These are phyloP conservation scores for Phyllotreta cruciferae DNA, from an alignment of 2,888 invertebrate species.

Conservation along the genomic window DNA sequence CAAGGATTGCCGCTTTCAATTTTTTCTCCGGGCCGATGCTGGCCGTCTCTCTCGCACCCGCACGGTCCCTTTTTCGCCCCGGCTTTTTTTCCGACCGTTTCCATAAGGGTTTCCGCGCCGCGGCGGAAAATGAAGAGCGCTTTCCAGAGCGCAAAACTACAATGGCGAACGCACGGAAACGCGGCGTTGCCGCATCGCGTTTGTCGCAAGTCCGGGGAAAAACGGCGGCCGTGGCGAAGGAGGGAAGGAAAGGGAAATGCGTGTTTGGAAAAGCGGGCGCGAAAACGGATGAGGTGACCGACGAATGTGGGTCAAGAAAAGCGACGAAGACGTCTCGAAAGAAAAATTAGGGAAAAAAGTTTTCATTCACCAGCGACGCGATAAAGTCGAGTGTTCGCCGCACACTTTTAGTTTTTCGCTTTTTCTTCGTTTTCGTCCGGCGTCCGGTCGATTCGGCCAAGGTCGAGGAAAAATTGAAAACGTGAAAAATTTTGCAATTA, in stretches of 20 bases:
- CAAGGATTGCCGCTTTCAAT: constrained; percentile 44
- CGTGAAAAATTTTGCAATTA: too few species aligned
- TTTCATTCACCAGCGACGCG: constrained; percentile 36
- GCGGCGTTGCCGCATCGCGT: constrained; percentile 2
- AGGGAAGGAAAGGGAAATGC: too few species aligned
- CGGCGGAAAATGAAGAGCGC: constrained; percentile 8
- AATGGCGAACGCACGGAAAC: constrained; percentile 29
- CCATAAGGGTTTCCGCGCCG: constrained; percentile 12
- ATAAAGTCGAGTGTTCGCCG: constrained; percentile 7
- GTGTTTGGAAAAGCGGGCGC: too few species aligned
- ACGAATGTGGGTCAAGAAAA: constrained; percentile 53
- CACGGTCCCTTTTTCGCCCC: constrained; percentile 20
- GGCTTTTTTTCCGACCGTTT: constrained; percentile 20
- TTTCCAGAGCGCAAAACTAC: constrained; percentile 23
- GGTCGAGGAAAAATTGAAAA: too few species aligned
- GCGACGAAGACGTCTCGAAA: constrained; percentile 47
- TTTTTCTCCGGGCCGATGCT: constrained; percentile 46
- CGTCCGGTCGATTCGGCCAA: too few species aligned
- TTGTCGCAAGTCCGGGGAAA: background rate
- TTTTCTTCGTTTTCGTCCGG: constrained; percentile 40
- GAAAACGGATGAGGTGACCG: constrained; percentile 2
- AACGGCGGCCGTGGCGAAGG: too few species aligned
- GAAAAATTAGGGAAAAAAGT: constrained; percentile 47
- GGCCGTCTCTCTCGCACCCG: constrained; percentile 30
- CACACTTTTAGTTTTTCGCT: constrained; percentile 32